phyloP scores from a whole-genome alignment of 2,113 vertebrate species.

The Crocuta crocuta region DNA sequence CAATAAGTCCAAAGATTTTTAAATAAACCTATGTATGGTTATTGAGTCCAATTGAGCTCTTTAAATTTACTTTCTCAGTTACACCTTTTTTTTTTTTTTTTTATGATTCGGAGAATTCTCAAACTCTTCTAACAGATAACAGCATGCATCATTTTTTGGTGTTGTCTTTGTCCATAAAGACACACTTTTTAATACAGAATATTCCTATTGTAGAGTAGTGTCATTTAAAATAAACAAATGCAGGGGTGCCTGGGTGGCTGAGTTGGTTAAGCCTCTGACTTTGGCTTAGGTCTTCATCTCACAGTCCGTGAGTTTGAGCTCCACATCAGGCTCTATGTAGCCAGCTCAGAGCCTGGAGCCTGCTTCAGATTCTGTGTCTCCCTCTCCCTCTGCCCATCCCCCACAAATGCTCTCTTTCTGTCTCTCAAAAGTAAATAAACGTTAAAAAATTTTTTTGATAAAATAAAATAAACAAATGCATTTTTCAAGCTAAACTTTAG shows the following conservation, averaged over 20 bases:
- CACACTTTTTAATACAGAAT: not conserved
- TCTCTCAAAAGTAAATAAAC: no score
- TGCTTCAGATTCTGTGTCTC: no score
- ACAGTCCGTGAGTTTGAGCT: no score
- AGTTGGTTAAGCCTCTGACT: no score
- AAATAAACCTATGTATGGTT: not conserved
- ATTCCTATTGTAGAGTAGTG: not conserved
- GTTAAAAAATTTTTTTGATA: no score
- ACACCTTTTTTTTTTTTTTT: not conserved
- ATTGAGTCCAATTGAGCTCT: not conserved
- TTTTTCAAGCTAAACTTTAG: conserved; percentile 17
- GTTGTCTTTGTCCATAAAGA: not conserved
- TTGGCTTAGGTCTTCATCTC: no score
- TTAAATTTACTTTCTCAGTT: not conserved
- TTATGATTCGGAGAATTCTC: not conserved
- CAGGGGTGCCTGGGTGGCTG: no score
- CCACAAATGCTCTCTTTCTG: no score
- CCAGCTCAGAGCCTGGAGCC: no score
- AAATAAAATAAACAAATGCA: not conserved
- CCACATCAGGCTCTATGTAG: no score
- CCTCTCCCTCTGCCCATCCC: no score
- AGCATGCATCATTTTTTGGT: not conserved
- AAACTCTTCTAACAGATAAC: not conserved
- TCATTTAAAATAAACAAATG: not conserved
- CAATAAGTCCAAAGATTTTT: not conserved